These are phyloP conservation scores for Centropyge bicolor DNA, from an alignment of 2,797 vertebrate species.

Conservation along the genomic window DNA sequence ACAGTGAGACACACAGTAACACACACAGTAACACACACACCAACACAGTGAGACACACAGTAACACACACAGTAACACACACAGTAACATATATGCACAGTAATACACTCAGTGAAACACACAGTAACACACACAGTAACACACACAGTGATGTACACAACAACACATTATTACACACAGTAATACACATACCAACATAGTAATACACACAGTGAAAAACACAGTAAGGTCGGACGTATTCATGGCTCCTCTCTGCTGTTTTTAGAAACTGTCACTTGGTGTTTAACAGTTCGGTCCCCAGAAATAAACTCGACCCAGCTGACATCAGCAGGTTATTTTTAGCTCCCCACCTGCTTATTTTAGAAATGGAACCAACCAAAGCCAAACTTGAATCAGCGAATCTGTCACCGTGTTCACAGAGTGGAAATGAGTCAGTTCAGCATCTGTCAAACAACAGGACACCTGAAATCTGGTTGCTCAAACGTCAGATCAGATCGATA, in stretches of 20 bases:
- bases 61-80: background rate
- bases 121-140: background rate
- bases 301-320: constrained; percentile 14
- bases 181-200: too few relatives aligned
- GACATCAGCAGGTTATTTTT: constrained; percentile 44
- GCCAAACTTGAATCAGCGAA: constrained; percentile 9
- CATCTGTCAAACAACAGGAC: background rate
- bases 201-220: too few relatives aligned
- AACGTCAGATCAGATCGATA: too few relatives aligned
- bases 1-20: background rate
- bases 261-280: constrained; percentile 20
- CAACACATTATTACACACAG: too few relatives aligned
- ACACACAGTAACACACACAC: background rate
- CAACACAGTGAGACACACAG: background rate
- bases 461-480: too few relatives aligned
- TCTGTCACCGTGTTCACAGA: background rate
- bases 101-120: background rate
- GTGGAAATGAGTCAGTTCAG: background rate
- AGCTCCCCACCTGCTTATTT: constrained; percentile 9
- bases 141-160: background rate
- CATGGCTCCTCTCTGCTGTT: background rate
- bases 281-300: background rate
- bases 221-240: too few relatives aligned
- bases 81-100: background rate
- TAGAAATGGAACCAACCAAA: constrained; percentile 2